These are phyloP conservation scores for Melanaphis sacchari DNA, from an alignment of 1,140 invertebrate genomes.

Conservation along the genomic window DNA sequence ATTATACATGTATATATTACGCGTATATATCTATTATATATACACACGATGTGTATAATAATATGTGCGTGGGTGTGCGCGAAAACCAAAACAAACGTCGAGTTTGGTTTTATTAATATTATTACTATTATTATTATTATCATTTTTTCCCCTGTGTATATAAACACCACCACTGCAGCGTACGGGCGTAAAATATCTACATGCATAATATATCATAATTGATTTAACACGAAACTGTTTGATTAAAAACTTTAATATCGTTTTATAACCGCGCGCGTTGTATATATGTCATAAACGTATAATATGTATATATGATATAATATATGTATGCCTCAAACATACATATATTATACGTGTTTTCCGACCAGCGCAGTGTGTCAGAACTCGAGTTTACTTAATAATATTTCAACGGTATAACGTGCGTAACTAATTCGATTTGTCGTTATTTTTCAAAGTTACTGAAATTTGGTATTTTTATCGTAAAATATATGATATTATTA, in stretches of 20 bases:
- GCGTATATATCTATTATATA: neutral
- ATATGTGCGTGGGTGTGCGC: neutral
- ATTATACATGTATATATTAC: neutral
- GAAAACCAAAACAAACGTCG: constrained; percentile 46
- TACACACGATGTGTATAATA: too few species aligned
- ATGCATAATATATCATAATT: constrained; percentile 23
- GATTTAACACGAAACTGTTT: constrained; percentile 22
- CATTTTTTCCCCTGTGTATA: neutral
- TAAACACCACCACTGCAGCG: neutral
- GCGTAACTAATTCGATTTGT: neutral
- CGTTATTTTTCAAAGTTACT: neutral
- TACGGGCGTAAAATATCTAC: neutral
- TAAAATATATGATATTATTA: neutral
- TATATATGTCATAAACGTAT: neutral
- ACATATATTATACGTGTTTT: neutral
- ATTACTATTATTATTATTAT: neutral
- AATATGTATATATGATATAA: neutral
- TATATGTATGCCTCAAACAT: neutral
- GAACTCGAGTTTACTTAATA: neutral
- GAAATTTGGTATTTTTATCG: neutral
- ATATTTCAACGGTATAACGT: neutral
- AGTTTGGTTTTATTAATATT: constrained; percentile 41
- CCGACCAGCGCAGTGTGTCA: neutral
- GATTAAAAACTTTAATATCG: constrained; percentile 5
- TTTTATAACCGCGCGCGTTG: neutral